These are phyloP conservation scores for Lepidocyrtinus sp. DNA, from an alignment of 2,888 invertebrate species.

Conservation along the genomic window DNA sequence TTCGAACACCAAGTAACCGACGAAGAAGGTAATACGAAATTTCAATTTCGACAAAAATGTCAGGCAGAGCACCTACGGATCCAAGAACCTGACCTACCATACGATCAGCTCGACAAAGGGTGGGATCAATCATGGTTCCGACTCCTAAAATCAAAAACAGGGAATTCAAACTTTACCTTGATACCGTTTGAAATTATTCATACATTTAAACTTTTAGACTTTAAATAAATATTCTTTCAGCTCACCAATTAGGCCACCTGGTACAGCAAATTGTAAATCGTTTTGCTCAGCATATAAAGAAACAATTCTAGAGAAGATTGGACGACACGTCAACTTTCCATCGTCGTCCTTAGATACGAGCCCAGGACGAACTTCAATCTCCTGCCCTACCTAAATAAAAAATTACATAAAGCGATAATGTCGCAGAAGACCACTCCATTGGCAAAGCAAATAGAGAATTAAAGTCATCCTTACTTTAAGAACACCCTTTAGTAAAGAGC, in stretches of 20 bases:
- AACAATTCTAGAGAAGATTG: conserved; percentile 97
- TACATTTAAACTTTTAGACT: too few relatives aligned
- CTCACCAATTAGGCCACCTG: conserved; percentile 96
- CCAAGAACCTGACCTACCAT: conserved; percentile 98
- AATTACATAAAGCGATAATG: too few relatives aligned
- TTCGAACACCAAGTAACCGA: conserved; percentile 95
- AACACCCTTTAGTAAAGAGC: conserved; percentile 96
- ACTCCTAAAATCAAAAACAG: too few relatives aligned
- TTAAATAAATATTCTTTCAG: conserved; percentile 11
- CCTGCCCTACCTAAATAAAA: conserved; percentile 86
- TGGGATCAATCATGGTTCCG: conserved; percentile 99
- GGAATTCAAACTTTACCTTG: too few relatives aligned
- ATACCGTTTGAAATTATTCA: neutral
- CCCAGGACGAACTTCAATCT: conserved; percentile 98
- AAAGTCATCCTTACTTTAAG: conserved; percentile 77
- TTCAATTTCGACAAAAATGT: conserved; percentile 98
- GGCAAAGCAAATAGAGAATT: too few relatives aligned
- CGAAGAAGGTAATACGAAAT: conserved; percentile 97
- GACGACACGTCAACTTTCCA: conserved; percentile 95
- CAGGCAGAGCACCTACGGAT: conserved; percentile 95
- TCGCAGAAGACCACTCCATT: too few relatives aligned
- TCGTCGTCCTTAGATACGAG: conserved; percentile 97
- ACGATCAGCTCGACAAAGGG: conserved; percentile 97
- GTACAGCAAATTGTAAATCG: conserved; percentile 97
- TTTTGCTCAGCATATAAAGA: conserved; percentile 99